Base-by-base conservation (phyloP, 2,888 invertebrate genomes). In the Andrena trimmerana region DNA sequence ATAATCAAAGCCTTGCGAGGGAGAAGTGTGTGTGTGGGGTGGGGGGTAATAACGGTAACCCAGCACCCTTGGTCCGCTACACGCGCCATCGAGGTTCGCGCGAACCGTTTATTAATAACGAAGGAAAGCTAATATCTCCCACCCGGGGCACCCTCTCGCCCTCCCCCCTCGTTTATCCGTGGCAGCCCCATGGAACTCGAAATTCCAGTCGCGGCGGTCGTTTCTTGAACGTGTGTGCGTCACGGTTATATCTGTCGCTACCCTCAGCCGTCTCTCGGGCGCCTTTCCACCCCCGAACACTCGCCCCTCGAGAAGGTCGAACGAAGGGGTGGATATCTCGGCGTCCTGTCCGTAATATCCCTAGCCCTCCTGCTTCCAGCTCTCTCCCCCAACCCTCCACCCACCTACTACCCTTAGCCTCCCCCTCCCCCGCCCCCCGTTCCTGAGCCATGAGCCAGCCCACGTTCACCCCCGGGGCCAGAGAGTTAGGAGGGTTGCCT, bases 331-430 rank as follows among this genome's bases (percentile, higher is more conserved):
- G 92, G 92, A 93, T 93, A 93, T 93, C 93, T 93, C 91, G 91
- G 90, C 92, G 92, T 93, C 91, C 93, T 92, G 92, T 93, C 91
- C 92, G 92, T 93, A 93, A 93, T 93, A 93, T 93, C 91, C 92
- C 90, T 90, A 88, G 90, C 89, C 88, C 91, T 90, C 89, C 88
- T 83, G 86, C 87, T 86, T 78, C 81, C 79, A 86, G 71, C 78
- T 74, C 78, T 73, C 70, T 16, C 60, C 36, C 67, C 76, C 74
- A 70, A 63, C 31, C 81, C 76, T 62, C 27, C 73, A 76, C 75
- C 60, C 33, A 73, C 72, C 54, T 50, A 48, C 73, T 67, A 68
- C 78, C 54, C 81, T 24, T 59, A 71, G 67, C 65, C 72, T 77
- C 82, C 50, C 70, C 70, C 73, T 72, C 80, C 50, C 70, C 78